A percentile compares a stretch with the other conserved stretches of the same genome.
phyloP scores from a whole-genome alignment of 1,140 invertebrate genomes.

The Drosophila pachea region DNA sequence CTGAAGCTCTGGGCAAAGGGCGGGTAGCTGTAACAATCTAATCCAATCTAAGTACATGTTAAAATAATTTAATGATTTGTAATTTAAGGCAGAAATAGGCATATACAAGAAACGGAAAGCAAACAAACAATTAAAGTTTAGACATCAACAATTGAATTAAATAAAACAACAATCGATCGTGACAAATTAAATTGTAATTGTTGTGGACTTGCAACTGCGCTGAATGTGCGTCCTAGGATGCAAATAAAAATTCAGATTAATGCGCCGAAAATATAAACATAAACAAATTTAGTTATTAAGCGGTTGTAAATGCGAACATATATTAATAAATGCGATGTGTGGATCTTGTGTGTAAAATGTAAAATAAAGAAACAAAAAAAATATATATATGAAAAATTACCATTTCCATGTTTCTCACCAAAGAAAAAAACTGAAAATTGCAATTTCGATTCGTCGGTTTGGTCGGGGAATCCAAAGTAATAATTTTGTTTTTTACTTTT shows the following conservation, averaged over 20 bases:
- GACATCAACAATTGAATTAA: slow-evolving; percentile 39
- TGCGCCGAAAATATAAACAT: slow-evolving; percentile 59
- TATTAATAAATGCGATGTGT: slow-evolving; percentile 65
- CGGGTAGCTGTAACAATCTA: slow-evolving; percentile 77
- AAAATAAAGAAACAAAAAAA: slow-evolving; percentile 77
- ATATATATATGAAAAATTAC: slow-evolving; percentile 57
- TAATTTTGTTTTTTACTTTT: no score
- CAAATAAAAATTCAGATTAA: slow-evolving; percentile 15
- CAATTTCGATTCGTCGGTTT: no score
- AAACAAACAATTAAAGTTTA: slow-evolving; percentile 43
- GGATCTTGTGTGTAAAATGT: slow-evolving; percentile 76
- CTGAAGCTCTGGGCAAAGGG: slow-evolving; percentile 66
- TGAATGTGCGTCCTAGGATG: slow-evolving; percentile 41
- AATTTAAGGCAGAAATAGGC: slow-evolving; percentile 70
- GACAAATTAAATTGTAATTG: slow-evolving; percentile 66
- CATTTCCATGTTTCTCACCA: neutral
- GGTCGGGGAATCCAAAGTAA: no score
- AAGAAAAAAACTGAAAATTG: neutral
- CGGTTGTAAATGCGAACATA: slow-evolving; percentile 71
- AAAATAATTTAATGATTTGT: slow-evolving; percentile 76
- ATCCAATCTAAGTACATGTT: slow-evolving; percentile 76
- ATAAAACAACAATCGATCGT: slow-evolving; percentile 52
- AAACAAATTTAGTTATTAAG: slow-evolving; percentile 70
- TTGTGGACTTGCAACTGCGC: slow-evolving; percentile 41
- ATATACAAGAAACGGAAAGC: slow-evolving; percentile 58